These are phyloP conservation scores for Ambastaia sidthimunki DNA, from an alignment of 2,797 vertebrate species.

Conservation along the genomic window DNA sequence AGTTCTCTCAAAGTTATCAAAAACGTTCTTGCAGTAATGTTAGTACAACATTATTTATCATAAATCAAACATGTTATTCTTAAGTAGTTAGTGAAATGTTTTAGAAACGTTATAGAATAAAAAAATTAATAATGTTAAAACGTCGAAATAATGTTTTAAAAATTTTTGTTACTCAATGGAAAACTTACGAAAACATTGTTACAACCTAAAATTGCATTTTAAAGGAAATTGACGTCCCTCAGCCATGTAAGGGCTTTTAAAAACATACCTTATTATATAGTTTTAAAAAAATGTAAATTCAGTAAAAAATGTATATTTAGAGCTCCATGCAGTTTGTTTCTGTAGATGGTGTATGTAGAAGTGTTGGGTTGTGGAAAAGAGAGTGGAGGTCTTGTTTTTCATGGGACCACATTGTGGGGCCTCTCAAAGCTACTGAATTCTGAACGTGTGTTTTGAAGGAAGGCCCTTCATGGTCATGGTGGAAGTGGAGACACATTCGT, in stretches of 20 bases:
- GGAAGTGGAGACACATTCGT: conserved; percentile 71
- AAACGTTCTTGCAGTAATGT: no score
- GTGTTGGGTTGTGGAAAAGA: conserved; percentile 63
- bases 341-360: conserved; percentile 66
- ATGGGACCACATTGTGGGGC: conserved; percentile 68
- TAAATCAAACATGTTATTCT: no score
- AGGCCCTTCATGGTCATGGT: conserved; percentile 65
- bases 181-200: no score
- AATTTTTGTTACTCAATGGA: no score
- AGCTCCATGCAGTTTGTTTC: conserved; percentile 66
- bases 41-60: no score
- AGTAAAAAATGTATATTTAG: conserved; percentile 70
- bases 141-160: no score
- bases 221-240: conserved; percentile 65
- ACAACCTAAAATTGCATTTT: conserved; percentile 36
- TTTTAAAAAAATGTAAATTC: no score
- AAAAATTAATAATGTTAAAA: no score
- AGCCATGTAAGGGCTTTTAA: conserved; percentile 64
- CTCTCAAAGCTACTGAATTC: conserved; percentile 68
- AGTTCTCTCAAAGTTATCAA: no score
- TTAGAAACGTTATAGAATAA: no score
- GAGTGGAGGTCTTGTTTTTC: conserved; percentile 69
- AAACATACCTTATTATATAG: conserved; percentile 80
- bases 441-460: conserved; percentile 64
- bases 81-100: no score